phyloP scores from a whole-genome alignment of 2,113 vertebrate species.

The Rallus limicola region DNA sequence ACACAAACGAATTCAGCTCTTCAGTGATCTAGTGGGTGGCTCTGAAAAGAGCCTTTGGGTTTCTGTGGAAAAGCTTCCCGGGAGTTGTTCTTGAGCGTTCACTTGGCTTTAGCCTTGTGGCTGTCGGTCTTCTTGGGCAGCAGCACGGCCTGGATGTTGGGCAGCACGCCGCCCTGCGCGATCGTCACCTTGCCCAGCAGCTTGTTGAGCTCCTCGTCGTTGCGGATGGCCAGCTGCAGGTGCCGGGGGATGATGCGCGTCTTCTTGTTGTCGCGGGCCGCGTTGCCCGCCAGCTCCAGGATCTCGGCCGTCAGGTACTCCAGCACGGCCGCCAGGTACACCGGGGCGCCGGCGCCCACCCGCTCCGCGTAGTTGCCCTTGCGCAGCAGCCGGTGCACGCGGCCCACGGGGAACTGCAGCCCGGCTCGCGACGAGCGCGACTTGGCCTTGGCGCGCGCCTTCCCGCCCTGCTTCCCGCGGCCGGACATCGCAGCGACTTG shows the following conservation, averaged over 20 bases:
- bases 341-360: slow-evolving; percentile 84
- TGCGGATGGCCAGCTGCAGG: slow-evolving; percentile 52
- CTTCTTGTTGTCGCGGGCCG: slow-evolving; percentile 96
- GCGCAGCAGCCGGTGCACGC: slow-evolving; percentile 81
- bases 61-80: not conserved
- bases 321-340: slow-evolving; percentile 81
- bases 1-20: too few relatives aligned
- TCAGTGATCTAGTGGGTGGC: not conserved
- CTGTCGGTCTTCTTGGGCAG: not conserved
- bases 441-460: too few relatives aligned
- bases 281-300: slow-evolving; percentile 81
- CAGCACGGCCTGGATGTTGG: slow-evolving; percentile 84
- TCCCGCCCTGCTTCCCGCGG: too few relatives aligned
- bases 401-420: not conserved
- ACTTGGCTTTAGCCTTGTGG: slow-evolving; percentile 82
- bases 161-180: slow-evolving; percentile 84
- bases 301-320: slow-evolving; percentile 79
- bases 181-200: too few relatives aligned
- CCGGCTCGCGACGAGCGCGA: too few relatives aligned
- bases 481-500: too few relatives aligned
- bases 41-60: slow-evolving; percentile 45
- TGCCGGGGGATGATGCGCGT: slow-evolving; percentile 95
- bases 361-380: slow-evolving; percentile 82
- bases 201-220: too few relatives aligned
- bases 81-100: not conserved